Base-by-base conservation (phyloP, 2,888 invertebrate genomes). In the Cephalotes varians region DNA sequence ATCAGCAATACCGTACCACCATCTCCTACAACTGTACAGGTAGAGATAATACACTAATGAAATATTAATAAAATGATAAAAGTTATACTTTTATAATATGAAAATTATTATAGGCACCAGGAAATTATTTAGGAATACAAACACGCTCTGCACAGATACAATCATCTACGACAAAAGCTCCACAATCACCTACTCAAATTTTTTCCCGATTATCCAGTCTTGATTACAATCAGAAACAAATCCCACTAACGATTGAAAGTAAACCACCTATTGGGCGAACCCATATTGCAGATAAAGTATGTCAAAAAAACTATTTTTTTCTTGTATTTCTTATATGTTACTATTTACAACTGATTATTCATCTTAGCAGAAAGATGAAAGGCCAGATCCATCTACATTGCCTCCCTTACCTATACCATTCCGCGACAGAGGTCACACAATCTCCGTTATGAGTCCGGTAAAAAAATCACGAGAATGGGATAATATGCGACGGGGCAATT, bases 361-460 rank as follows among this genome's bases (percentile, higher is more conserved):
- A 82, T 82, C 85, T 77, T 28, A 91, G 89, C 87, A 93, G 73
- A 93, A 93, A 82, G 94, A 94, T 54, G 94, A 94, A 9, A 92
- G 93, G 81, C 93, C 93, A 1, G 95, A 95, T 90, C 94, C 95
- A 6, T 93, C 95, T 2, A 90, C 92, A 64, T 87, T 95, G 73
- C 95, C 94, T 9, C 95, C 95, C 21, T 90, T 95, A 37, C 86
- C 90, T 28, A 71, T 90, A 81, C 87, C 87, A 31, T 90, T 90
- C 34, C 95, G 97, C 25, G 96, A 96, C 89, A 94, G 97, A 81
- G 97, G 97, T 81, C 97, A 98, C 94, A 98, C 98, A 71, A 98
- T 98, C 93, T 98, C 98, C 10, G 98, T 98, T 7, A 98, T 98
- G 97, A 97, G 96, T 93, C 97, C 97, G 67, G 96, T 96, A 12